phyloP scores from a whole-genome alignment of 64 coral and sea anemone genomes.

The Acropora yongei region DNA sequence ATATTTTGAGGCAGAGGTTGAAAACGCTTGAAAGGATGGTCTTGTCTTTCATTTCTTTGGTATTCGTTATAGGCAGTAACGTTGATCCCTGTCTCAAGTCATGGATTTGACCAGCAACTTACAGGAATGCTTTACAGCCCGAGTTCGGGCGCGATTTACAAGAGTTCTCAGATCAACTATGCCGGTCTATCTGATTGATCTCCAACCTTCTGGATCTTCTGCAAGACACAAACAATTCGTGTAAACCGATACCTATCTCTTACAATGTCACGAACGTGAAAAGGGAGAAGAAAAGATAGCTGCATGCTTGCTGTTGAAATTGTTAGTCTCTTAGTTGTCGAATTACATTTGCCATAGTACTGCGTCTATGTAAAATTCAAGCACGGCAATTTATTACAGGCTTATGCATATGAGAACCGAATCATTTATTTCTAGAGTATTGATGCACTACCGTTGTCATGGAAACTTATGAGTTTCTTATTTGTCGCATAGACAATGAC shows the following conservation, averaged over 20 bases:
- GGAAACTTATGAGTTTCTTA: not conserved
- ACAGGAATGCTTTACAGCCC: not conserved
- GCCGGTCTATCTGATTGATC: conserved; percentile 18
- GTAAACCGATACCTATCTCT: no score
- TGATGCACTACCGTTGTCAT: conserved; percentile 2
- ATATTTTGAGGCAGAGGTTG: no score
- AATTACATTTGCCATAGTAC: no score
- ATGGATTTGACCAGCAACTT: not conserved
- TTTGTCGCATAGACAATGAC: not conserved
- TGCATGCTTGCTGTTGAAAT: no score
- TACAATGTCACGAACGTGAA: no score
- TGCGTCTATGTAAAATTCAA: not conserved
- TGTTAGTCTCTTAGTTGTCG: no score
- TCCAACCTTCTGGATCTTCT: conserved; percentile 43
- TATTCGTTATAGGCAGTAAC: no score
- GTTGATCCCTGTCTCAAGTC: no score
- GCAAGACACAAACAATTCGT: not conserved
- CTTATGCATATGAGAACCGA: not conserved
- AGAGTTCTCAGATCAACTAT: not conserved
- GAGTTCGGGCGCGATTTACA: not conserved
- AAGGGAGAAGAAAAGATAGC: no score
- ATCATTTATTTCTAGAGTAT: not conserved
- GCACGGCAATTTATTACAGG: not conserved
- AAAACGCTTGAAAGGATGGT: no score
- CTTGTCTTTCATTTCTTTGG: no score